Evolutionary conservation across 2,113 vertebrate genomes (phyloP), one percentile per base, ranked within the genome.

Genomic region (Microcebus jonahi): DNA sequence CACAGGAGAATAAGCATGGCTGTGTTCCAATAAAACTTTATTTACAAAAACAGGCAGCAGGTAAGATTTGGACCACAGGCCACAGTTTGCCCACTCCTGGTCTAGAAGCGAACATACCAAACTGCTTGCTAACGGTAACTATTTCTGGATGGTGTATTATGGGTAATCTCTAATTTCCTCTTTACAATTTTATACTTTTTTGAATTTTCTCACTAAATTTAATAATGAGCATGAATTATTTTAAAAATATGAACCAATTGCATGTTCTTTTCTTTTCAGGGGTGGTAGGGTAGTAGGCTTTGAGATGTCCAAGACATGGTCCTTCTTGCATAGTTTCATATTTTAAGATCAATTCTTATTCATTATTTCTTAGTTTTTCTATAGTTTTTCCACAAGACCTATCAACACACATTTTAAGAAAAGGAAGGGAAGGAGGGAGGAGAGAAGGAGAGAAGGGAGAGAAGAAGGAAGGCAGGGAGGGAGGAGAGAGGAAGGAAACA

Each of bases 181-280:
- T 68, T 93, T 42, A 59, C 36, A 39, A 75, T 65, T 27, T 93
- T 39, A 55, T 42, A 39, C 34, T 39, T 34, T 63, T 84, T 65
- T 45, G 0, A 50, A 76, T 85, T 75, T 95, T 67, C 82, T 91
- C 70, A 79, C 59, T 45, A 84, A 34, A 42, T 84, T 85, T 91
- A 96, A 73, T 55, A 85, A 89, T 55, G 6, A 96, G 21, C 23
- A 75, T n/a, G 18, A 48, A 65, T 81, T 77, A 68, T 65, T 79
- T 93, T 50, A 21, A 95, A 91, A 91, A 82, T 80, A 65, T 81
- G 59, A 73, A 84, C 13, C 23, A 63, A 55, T 50, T 77, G 50
- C 36, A 81, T n/a, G 45, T 4, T 67, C 17, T 76, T 91, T 97
- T 42, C 29, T 34, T 61, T 82, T 29, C 15, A 13, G n/a, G 36